Percentiles rank a stretch among this genome's conserved stretches.
These are phyloP conservation scores for Buphagus erythrorhynchus DNA, from an alignment of 2,797 vertebrate species.

Conservation along the genomic window DNA sequence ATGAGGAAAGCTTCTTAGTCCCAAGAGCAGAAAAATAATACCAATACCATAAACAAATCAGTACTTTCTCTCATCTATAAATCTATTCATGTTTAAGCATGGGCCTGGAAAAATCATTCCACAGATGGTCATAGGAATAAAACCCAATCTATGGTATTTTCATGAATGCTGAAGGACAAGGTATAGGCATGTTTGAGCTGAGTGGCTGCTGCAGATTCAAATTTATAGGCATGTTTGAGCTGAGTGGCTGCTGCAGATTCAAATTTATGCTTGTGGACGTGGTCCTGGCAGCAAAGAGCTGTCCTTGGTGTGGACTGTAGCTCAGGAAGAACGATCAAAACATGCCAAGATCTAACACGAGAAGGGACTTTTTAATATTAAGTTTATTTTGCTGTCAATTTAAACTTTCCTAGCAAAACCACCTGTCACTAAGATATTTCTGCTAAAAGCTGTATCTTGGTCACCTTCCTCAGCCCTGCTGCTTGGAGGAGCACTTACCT, in stretches of 20 bases:
- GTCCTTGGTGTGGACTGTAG: background rate
- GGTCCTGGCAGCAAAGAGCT: background rate
- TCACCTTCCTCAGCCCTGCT: fast-evolving
- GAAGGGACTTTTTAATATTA: background rate
- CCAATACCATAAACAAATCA: background rate
- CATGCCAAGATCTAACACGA: background rate
- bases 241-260: background rate
- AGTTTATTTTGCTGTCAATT: background rate
- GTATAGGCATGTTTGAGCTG: background rate
- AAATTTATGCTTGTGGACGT: background rate
- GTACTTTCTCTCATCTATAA: background rate
- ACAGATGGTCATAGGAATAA: background rate
- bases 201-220: background rate
- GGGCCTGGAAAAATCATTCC: background rate
- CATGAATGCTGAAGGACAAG: background rate
- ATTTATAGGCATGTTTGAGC: background rate
- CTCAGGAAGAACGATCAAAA: background rate
- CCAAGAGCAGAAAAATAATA: background rate
- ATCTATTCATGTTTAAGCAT: background rate
- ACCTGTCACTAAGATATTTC: background rate
- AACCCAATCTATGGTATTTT: background rate
- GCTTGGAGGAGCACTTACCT: slow-evolving; percentile 74
- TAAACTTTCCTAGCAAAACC: background rate
- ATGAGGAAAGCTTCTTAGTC: background rate
- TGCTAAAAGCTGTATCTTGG: background rate